Percentiles rank a stretch among this genome's conserved stretches.
Conservation (phyloP, 2,888 invertebrate genomes). For the Epinotia nisella region DNA sequence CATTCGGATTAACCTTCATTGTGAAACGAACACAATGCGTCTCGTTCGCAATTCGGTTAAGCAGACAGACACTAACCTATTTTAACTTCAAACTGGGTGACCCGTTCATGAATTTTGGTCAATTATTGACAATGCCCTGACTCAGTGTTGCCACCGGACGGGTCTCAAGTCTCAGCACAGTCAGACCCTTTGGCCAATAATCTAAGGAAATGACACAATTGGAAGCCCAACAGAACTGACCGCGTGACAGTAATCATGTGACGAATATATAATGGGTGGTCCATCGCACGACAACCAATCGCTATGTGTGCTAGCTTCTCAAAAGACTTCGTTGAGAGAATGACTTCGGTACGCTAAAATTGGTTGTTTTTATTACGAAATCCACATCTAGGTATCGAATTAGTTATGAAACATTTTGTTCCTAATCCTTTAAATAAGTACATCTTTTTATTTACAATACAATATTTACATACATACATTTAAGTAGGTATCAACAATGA, state of each 20-base stretch:
- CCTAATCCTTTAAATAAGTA: no score
- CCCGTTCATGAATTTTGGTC: background rate
- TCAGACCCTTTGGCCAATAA: background rate
- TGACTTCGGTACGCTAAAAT: background rate
- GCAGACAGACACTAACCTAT: background rate
- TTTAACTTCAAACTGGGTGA: conserved; percentile 2
- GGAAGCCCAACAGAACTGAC: background rate
- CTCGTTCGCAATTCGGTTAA: background rate
- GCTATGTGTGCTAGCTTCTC: background rate
- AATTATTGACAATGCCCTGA: background rate
- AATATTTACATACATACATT: no score
- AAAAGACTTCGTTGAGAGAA: background rate
- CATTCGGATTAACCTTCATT: no score
- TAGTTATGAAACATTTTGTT: no score
- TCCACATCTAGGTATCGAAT: no score
- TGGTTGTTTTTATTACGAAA: no score
- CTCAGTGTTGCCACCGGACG: conserved; percentile 5
- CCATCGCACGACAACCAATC: background rate
- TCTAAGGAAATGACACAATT: background rate
- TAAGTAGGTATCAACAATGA: no score
- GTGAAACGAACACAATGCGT: background rate
- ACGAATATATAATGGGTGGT: background rate
- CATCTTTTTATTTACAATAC: no score
- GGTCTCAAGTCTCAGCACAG: no score
- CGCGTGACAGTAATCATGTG: background rate